Percentiles rank a stretch among this genome's conserved stretches.
phyloP scores from a whole-genome alignment of 2,113 vertebrate genomes.

The Pristiophorus japonicus region DNA sequence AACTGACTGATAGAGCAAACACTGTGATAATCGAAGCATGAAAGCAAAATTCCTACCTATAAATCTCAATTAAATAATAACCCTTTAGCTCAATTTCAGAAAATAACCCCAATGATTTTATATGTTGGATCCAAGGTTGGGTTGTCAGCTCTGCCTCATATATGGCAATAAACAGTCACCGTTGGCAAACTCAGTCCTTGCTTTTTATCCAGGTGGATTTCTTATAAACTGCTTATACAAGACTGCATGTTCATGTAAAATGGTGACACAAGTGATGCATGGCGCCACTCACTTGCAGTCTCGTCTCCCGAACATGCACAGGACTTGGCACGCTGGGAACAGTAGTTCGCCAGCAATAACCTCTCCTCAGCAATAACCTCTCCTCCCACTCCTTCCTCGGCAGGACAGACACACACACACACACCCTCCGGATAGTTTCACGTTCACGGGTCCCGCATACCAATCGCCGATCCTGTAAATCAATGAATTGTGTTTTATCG shows the following conservation, averaged over 20 bases:
- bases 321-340: background rate
- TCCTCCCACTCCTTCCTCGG: background rate
- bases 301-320: background rate
- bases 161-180: background rate
- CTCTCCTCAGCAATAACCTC: background rate
- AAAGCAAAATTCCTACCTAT: background rate
- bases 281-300: background rate
- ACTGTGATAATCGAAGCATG: background rate
- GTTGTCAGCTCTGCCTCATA: background rate
- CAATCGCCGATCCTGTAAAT: background rate
- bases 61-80: background rate
- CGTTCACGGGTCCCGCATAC: background rate
- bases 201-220: background rate
- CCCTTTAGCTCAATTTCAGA: background rate
- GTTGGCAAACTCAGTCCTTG: background rate
- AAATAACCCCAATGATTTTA: background rate
- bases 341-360: background rate
- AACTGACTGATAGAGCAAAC: background rate
- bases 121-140: too few relatives aligned
- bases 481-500: background rate
- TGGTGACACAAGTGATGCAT: background rate
- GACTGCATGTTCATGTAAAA: too few relatives aligned
- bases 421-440: background rate
- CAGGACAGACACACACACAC: background rate
- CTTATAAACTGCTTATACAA: background rate